These are phyloP conservation scores for Uromys caudimaculatus DNA, from an alignment of 2,797 vertebrate species.

Conservation along the genomic window DNA sequence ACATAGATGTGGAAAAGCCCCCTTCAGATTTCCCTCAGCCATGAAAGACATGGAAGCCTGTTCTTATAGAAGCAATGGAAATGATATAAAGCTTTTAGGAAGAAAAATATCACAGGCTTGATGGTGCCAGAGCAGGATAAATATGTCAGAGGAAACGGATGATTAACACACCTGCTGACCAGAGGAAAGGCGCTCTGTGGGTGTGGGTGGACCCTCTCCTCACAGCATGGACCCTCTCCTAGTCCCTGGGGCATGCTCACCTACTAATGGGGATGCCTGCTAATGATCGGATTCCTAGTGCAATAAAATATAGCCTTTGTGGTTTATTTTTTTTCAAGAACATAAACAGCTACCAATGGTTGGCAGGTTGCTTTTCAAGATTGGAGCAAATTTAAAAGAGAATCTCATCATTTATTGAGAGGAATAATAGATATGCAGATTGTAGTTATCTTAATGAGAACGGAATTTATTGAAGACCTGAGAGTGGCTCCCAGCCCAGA, in stretches of 20 bases:
- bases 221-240: not conserved
- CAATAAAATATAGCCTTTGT: not conserved
- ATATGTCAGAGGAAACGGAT: not conserved
- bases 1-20: not conserved
- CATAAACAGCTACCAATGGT: not conserved
- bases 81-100: conserved; percentile 7
- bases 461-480: not conserved
- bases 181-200: not conserved
- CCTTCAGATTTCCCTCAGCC: not conserved
- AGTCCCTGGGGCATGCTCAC: not conserved
- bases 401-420: not conserved
- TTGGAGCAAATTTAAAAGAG: not conserved
- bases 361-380: not conserved
- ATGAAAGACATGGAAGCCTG: not conserved
- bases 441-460: not conserved
- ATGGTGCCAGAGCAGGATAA: not conserved
- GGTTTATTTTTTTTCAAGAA: conserved; percentile 34
- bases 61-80: not conserved
- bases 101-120: not conserved
- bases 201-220: not conserved
- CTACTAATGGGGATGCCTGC: not conserved
- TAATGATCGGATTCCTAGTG: not conserved
- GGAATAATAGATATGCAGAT: not conserved
- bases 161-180: not conserved
- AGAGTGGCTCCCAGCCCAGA: not conserved